These are phyloP conservation scores for Halcyon malimbica DNA, from an alignment of 2,113 vertebrate genomes.

Conservation along the genomic window DNA sequence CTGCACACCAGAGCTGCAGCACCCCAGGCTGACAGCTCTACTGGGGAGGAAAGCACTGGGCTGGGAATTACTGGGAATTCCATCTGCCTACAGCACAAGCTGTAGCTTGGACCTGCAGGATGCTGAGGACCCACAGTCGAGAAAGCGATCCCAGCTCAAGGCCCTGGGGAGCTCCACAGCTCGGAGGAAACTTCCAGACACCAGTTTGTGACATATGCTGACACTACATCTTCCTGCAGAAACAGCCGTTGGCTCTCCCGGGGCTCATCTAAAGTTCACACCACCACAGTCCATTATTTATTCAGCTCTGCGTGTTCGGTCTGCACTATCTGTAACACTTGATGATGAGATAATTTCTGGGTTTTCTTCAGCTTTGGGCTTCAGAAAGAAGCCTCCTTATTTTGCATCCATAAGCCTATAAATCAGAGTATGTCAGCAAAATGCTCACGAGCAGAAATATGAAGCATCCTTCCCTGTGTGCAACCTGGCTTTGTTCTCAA, in stretches of 20 bases:
- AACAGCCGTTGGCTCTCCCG: neutral
- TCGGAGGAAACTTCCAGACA: neutral
- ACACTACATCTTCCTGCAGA: neutral
- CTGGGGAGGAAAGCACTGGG: neutral
- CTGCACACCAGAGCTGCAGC: neutral
- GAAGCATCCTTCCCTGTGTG: neutral
- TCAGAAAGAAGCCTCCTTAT: neutral
- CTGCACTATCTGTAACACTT: neutral
- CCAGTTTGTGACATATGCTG: neutral
- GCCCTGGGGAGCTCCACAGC: neutral
- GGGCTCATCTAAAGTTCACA: constrained; percentile 42
- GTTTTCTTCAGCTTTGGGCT: neutral
- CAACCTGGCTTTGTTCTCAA: neutral
- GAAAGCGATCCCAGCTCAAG: neutral
- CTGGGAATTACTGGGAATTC: neutral
- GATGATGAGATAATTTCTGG: neutral
- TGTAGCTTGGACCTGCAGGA: neutral
- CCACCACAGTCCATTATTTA: neutral
- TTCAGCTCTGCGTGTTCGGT: neutral
- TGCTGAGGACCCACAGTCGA: neutral
- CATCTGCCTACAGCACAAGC: neutral
- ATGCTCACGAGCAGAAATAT: neutral
- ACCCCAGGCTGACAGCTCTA: neutral
- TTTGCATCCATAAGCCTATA: neutral
- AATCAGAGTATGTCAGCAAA: neutral